phyloP scores from a whole-genome alignment of 2,797 vertebrate species.

The Taeniopygia guttata region DNA sequence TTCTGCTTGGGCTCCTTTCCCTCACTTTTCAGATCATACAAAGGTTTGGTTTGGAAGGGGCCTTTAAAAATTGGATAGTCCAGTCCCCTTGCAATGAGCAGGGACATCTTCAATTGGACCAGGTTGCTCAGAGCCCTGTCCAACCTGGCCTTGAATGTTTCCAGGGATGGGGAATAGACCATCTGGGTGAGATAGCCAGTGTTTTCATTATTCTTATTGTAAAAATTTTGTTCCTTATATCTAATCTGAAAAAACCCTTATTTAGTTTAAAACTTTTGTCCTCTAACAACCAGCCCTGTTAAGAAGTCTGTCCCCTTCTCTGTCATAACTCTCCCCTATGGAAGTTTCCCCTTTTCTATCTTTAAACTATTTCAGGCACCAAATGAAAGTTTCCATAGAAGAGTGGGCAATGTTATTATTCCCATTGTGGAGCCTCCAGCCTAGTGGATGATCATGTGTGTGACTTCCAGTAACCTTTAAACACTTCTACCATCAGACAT shows the following conservation, averaged over 20 bases:
- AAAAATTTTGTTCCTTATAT: background rate
- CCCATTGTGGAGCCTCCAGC: background rate
- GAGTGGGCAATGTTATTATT: background rate
- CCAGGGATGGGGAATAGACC: background rate
- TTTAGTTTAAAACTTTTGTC: background rate
- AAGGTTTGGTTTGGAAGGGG: background rate
- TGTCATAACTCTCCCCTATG: background rate
- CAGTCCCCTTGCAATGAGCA: background rate
- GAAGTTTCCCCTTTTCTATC: background rate
- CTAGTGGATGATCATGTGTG: accelerated
- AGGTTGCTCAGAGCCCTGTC: background rate
- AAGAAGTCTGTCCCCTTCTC: background rate
- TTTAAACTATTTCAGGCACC: background rate
- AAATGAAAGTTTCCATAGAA: background rate
- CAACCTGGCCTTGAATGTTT: background rate
- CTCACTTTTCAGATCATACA: background rate
- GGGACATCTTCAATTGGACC: background rate
- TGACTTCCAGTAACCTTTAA: background rate
- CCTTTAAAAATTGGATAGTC: background rate
- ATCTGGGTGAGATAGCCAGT: background rate
- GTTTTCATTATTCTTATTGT: background rate
- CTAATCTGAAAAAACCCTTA: background rate
- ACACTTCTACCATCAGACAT: background rate
- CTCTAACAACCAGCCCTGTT: background rate
- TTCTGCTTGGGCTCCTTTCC: background rate